A percentile compares a stretch with the other conserved stretches of the same genome.
These are phyloP conservation scores for Spilarctia lutea DNA, from an alignment of 2,888 invertebrate species.

Conservation along the genomic window DNA sequence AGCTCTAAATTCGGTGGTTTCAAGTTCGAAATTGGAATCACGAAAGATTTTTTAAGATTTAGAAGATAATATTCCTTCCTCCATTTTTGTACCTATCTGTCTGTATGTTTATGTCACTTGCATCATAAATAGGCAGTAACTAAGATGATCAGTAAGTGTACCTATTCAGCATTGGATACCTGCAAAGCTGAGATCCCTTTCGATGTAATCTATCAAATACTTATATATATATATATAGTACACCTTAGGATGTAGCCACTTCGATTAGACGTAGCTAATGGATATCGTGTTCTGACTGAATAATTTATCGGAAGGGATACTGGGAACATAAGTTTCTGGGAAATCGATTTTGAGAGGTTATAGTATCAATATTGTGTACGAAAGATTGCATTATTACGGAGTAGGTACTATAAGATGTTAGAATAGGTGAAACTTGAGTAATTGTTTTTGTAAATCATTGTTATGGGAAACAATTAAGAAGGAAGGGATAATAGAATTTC, in stretches of 20 bases:
- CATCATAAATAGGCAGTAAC: no score
- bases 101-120: no score
- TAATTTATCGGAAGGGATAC: conserved; percentile 26
- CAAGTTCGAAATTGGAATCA: background rate
- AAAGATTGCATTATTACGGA: background rate
- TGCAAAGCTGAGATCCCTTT: background rate
- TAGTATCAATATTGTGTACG: conserved; percentile 14
- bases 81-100: no score
- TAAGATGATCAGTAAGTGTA: no score
- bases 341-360: conserved; percentile 25
- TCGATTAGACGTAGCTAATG: conserved; percentile 37
- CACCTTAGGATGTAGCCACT: conserved; percentile 25
- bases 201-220: background rate
- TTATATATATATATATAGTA: background rate
- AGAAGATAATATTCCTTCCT: no score
- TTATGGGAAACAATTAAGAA: no score
- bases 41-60: no score
- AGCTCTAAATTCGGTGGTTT: background rate
- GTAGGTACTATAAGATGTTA: background rate
- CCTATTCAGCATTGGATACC: background rate
- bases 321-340: conserved; percentile 23
- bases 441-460: background rate
- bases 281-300: conserved; percentile 27
- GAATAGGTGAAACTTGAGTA: background rate
- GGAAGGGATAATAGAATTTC: no score